These are phyloP conservation scores for Penaeus vannamei DNA, from an alignment of 1,140 invertebrate species.

Conservation along the genomic window DNA sequence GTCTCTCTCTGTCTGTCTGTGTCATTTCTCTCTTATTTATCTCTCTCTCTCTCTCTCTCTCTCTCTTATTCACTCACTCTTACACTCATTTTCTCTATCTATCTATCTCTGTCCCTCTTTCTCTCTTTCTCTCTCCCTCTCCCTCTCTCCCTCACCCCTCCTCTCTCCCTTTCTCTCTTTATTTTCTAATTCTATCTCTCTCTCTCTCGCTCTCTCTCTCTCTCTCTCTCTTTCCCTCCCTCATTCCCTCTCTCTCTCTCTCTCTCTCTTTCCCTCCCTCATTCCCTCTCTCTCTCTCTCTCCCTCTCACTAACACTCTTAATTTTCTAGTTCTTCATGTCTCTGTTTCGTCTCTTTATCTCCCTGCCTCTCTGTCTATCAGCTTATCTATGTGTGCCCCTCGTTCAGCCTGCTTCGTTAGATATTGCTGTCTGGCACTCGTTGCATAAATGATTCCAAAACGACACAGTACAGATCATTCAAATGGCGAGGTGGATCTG, in stretches of 20 bases:
- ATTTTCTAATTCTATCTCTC: too few species aligned
- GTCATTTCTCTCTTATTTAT: background rate
- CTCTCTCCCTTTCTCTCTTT: background rate
- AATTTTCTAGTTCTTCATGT: background rate
- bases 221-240: too few species aligned
- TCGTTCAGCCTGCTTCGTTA: too few species aligned
- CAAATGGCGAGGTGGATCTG: too few species aligned
- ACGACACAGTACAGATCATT: too few species aligned
- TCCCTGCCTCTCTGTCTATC: background rate
- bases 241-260: too few species aligned
- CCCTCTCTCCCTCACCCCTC: background rate
- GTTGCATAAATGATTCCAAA: too few species aligned
- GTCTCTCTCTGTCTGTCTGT: background rate
- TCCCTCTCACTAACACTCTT: background rate
- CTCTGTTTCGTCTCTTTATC: background rate
- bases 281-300: background rate
- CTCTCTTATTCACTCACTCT: background rate
- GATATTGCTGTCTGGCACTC: too few species aligned
- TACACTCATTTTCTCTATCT: background rate
- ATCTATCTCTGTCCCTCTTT: background rate
- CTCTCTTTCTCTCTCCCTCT: background rate
- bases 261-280: too few species aligned
- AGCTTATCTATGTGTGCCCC: background rate
- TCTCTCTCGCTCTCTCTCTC: too few species aligned
- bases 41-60: background rate